phyloP scores from a whole-genome alignment of 2,797 vertebrate genomes.

The Pseudomugil gertrudae region DNA sequence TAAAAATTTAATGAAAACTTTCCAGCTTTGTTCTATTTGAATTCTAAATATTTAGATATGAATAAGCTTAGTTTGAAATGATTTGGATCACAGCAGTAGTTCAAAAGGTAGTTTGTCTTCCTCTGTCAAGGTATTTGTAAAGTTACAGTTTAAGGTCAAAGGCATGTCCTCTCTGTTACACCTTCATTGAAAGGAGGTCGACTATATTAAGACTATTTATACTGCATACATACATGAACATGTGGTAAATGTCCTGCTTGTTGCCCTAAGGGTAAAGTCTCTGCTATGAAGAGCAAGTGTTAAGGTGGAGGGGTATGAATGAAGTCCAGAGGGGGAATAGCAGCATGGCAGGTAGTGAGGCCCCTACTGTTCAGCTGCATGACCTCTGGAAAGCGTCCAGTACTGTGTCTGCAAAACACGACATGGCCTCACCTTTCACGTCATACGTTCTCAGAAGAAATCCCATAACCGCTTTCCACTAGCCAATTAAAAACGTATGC shows the following conservation, averaged over 20 bases:
- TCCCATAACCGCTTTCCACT: constrained; percentile 53
- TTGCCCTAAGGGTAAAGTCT: constrained; percentile 68
- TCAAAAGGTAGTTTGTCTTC: constrained; percentile 22
- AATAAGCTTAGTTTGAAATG: not conserved
- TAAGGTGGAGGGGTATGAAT: constrained; percentile 22
- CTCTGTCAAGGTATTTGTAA: constrained; percentile 35
- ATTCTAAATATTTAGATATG: not conserved
- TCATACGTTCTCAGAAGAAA: constrained; percentile 65
- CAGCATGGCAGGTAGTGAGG: constrained; percentile 53
- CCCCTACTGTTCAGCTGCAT: constrained; percentile 49
- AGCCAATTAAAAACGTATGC: constrained; percentile 84
- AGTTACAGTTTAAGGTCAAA: constrained; percentile 61
- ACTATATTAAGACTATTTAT: constrained; percentile 70
- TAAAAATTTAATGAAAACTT: no score
- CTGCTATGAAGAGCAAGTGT: constrained; percentile 54
- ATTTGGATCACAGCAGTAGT: not conserved
- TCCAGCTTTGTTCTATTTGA: no score
- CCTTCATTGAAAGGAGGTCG: constrained; percentile 64
- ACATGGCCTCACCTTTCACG: constrained; percentile 70
- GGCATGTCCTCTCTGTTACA: constrained; percentile 57
- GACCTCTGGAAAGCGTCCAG: constrained; percentile 71
- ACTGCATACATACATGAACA: constrained; percentile 56
- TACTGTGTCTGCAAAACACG: constrained; percentile 42
- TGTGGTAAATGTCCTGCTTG: constrained; percentile 59
- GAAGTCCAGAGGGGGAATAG: constrained; percentile 36